Conservation (phyloP, 2,797 vertebrate species). For the Siniperca scherzeri region DNA sequence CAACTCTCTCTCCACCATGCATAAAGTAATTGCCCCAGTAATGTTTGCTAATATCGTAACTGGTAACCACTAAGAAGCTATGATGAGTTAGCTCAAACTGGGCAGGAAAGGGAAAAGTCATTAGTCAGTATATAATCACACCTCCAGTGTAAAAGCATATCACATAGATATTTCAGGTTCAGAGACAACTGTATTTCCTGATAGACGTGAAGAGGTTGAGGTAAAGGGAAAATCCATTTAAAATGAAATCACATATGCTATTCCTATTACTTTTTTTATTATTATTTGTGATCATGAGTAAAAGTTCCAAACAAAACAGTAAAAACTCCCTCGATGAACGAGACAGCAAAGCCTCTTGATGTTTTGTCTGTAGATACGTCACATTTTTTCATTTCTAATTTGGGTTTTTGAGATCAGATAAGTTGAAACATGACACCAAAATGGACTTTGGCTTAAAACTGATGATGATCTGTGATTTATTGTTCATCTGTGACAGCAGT, state of each 20-base stretch:
- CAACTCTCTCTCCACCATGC: not conserved
- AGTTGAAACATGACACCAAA: not conserved
- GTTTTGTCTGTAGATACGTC: not conserved
- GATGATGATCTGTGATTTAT: conserved; percentile 35
- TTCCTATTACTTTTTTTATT: not conserved
- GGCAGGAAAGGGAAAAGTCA: conserved; percentile 32
- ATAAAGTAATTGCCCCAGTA: not conserved
- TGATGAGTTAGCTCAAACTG: not conserved
- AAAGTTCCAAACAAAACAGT: not conserved
- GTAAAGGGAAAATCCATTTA: conserved; percentile 31
- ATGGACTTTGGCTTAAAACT: conserved; percentile 1
- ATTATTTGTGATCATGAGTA: not conserved
- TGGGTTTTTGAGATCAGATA: not conserved
- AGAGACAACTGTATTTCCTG: not conserved
- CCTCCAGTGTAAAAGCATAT: conserved; percentile 26
- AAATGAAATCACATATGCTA: not conserved
- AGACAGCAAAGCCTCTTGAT: not conserved
- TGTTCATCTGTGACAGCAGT: conserved; percentile 35
- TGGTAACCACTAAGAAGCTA: not conserved
- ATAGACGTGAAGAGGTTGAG: not conserved
- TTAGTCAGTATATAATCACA: not conserved
- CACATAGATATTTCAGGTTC: not conserved
- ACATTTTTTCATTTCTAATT: conserved; percentile 1
- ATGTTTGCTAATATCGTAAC: not conserved
- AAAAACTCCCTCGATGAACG: not conserved